Evolutionary conservation across 35 echinoderm and acorn worm genomes (phyloP), one percentile per base, ranked within the genome.

Genomic region (Ophiothrix spiculata): DNA sequence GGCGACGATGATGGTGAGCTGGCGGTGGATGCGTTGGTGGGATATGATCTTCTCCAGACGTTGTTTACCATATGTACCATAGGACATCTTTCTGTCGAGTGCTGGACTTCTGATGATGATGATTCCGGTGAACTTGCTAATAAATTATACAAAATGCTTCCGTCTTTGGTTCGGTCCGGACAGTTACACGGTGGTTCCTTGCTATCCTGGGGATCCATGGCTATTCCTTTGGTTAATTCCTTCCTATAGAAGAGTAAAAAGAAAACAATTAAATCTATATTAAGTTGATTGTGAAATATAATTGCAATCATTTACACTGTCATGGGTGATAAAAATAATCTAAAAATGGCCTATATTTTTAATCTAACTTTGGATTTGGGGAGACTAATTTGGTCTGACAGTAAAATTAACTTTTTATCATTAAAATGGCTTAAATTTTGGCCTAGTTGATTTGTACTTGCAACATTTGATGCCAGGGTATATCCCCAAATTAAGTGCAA

Each of bases 121-220:
- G 88, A 38, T 49, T 75, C 54, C 49, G 79, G 64, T 39, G 87
- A 49, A 39, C 80, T 81, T 36, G 88, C 83, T 36, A 90, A 46
- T 40, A 90, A 83, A 40, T 73, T 78, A 28, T 90, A 90, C 13
- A 90, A 45, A 38, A 90, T 90, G 63, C 88, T 90, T 37, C 81
- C 80, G 21, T 90, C 63, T 40, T 84, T 90, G 33, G 36, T 90
- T 41, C 76, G 76, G 29, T 90, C 88, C 31, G 88, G 88, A 77
- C 88, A 90, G 74, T 90, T 75, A 83, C 88, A 90, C 17, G 81
- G 75, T 31, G 81, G 64, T 28, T 69, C 60, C 60, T 69, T 69
- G 60, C 60, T 69, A n/a, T 69, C 60, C 60, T 69, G 60, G 3
- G 60, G 60, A n/a, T 69, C 60, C 60, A 69, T 69, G 23, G 17